Evolutionary conservation across 2,888 invertebrate species (phyloP).

Genomic region (Lithophane semibrunnea): DNA sequence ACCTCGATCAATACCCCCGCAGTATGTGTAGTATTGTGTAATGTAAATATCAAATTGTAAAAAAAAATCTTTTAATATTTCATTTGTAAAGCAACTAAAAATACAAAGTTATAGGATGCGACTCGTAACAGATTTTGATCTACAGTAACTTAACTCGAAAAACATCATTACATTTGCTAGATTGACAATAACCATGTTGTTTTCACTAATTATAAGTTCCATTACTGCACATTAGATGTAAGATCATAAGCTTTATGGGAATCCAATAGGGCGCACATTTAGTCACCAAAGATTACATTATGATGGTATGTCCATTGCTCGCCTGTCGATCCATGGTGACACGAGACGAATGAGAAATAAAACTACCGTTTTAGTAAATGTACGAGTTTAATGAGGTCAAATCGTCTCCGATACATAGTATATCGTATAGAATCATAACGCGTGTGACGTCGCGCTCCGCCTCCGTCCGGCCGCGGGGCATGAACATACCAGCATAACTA

Average conservation of each 20-base stretch:
- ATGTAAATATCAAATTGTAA: constrained; percentile 71
- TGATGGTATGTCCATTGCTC: constrained; percentile 87
- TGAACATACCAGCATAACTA: constrained; percentile 88
- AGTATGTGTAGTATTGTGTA: constrained; percentile 60
- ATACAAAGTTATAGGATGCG: constrained; percentile 72
- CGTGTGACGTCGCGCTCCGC: constrained; percentile 56
- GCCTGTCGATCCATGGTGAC: constrained; percentile 71
- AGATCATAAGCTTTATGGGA: constrained; percentile 63
- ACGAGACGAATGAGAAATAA: constrained; percentile 79
- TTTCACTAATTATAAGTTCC: constrained; percentile 63
- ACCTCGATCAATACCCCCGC: constrained; percentile 55
- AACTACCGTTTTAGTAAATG: constrained; percentile 84
- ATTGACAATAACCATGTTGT: constrained; percentile 59
- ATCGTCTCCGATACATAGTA: constrained; percentile 81
- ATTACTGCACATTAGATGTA: constrained; percentile 61
- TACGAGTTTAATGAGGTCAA: constrained; percentile 88
- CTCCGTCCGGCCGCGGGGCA: constrained; percentile 74
- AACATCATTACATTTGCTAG: constrained; percentile 63
- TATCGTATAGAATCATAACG: constrained; percentile 39
- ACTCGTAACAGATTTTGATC: constrained; percentile 77
- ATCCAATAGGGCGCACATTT: constrained; percentile 60
- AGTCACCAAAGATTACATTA: constrained; percentile 76
- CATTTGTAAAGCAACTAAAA: constrained; percentile 72
- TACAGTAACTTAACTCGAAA: constrained; percentile 71
- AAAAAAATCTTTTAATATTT: constrained; percentile 69